Conservation (phyloP, 2,797 vertebrate genomes). For the Enteromius radiatus region DNA sequence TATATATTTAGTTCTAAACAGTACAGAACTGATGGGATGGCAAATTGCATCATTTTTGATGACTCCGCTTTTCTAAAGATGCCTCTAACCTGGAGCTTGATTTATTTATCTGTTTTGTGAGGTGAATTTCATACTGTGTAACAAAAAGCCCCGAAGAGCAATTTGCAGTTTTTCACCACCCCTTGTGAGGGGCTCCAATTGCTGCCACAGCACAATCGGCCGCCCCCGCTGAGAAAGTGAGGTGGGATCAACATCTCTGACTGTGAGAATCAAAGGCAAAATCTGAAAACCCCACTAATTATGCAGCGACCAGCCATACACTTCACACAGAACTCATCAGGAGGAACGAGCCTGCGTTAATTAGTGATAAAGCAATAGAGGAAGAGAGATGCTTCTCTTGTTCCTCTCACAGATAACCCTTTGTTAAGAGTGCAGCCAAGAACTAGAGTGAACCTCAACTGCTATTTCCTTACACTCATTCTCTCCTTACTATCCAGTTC, state of each 20-base stretch:
- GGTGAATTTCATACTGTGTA: constrained; percentile 22
- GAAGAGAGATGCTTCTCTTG: constrained; percentile 61
- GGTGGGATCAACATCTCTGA: constrained; percentile 40
- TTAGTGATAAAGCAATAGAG: constrained; percentile 74
- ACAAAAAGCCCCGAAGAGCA: constrained; percentile 34
- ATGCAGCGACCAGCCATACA: constrained; percentile 27
- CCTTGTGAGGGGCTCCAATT: constrained; percentile 12
- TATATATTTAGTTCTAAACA: background rate
- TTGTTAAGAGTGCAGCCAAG: constrained; percentile 61
- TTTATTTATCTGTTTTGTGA: constrained; percentile 44
- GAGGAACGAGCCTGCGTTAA: constrained; percentile 62
- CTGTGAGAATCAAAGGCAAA: constrained; percentile 54
- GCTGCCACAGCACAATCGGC: constrained; percentile 19
- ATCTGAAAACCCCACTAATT: constrained; percentile 44
- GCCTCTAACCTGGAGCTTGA: constrained; percentile 29
- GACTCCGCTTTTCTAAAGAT: constrained; percentile 15
- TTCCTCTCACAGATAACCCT: constrained; percentile 66
- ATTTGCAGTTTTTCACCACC: constrained; percentile 35
- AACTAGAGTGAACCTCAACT: constrained; percentile 5
- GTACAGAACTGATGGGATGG: background rate
- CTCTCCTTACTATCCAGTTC: background rate
- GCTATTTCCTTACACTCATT: background rate
- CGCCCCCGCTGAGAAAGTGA: constrained; percentile 20
- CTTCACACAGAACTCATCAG: constrained; percentile 40
- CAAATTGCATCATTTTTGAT: constrained; percentile 21